These are phyloP conservation scores for Sylvia atricapilla DNA, from an alignment of 2,113 vertebrate species.

Conservation along the genomic window DNA sequence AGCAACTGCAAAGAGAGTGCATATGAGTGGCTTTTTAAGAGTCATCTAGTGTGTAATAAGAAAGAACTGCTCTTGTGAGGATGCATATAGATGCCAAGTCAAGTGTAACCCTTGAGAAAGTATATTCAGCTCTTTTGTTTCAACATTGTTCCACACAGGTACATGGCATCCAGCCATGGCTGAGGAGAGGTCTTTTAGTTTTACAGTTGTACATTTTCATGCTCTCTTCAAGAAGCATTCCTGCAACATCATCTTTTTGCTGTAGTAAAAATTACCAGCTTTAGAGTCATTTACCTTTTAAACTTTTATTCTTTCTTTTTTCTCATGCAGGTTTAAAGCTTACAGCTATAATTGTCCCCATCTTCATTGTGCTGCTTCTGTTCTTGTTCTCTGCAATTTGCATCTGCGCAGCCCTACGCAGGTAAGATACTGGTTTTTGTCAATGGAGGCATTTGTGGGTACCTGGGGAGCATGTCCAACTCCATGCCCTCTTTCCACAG, in stretches of 20 bases:
- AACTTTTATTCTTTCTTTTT: neutral
- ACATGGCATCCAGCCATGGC: neutral
- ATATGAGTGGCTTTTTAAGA: neutral
- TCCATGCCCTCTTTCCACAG: neutral
- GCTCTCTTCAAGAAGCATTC: neutral
- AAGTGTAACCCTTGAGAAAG: neutral
- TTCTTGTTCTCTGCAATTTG: slow-evolving; percentile 72
- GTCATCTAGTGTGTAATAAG: neutral
- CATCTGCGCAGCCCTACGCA: slow-evolving; percentile 68
- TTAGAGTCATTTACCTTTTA: neutral
- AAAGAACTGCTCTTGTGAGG: neutral
- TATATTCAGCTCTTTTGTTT: neutral
- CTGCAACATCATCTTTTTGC: neutral
- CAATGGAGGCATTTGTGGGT: neutral
- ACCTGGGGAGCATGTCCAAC: neutral
- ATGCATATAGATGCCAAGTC: neutral
- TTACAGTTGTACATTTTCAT: neutral
- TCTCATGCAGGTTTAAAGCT: slow-evolving; percentile 63
- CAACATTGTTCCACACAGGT: neutral
- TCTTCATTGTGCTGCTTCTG: slow-evolving; percentile 61
- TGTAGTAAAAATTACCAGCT: neutral
- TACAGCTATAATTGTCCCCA: slow-evolving; percentile 62
- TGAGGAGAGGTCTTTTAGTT: neutral
- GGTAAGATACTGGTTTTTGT: slow-evolving; percentile 67
- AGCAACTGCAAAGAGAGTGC: neutral